phyloP scores from a whole-genome alignment of 1,140 invertebrate species.

The Rhizoglyphus robini region DNA sequence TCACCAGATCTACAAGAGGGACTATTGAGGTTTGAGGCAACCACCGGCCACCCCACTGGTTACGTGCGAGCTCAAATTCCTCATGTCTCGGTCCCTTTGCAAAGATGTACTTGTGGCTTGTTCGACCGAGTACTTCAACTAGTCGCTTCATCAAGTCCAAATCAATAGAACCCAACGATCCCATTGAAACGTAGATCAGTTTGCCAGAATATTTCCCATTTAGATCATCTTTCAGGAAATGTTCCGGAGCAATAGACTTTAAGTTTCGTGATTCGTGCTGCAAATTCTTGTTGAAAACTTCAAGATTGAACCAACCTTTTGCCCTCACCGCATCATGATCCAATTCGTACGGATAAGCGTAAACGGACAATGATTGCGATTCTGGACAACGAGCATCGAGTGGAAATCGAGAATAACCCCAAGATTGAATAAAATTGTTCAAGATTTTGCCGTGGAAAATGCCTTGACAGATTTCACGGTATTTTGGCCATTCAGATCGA shows the following conservation, averaged over 20 bases:
- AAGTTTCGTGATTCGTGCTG: background rate
- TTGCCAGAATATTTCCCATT: background rate
- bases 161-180: conserved; percentile 25
- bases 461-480: background rate
- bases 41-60: conserved; percentile 19
- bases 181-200: conserved; percentile 19
- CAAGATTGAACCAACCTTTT: background rate
- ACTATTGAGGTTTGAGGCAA: background rate
- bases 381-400: background rate
- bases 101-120: conserved; percentile 12
- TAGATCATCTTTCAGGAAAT: background rate
- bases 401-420: background rate
- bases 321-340: conserved; percentile 16
- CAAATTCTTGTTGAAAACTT: background rate
- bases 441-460: background rate
- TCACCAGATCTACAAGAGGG: conserved; percentile 8
- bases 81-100: conserved; percentile 4
- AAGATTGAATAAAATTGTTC: background rate
- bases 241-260: background rate
- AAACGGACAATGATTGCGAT: conserved; percentile 14
- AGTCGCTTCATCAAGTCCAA: conserved; percentile 17
- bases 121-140: background rate
- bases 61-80: conserved; percentile 21
- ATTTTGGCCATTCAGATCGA: background rate
- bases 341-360: conserved; percentile 19